A percentile compares a stretch with the other conserved stretches of the same genome.
Evolutionary conservation across 1,140 invertebrate species (phyloP).

Genomic region (Chlorops oryzae): DNA sequence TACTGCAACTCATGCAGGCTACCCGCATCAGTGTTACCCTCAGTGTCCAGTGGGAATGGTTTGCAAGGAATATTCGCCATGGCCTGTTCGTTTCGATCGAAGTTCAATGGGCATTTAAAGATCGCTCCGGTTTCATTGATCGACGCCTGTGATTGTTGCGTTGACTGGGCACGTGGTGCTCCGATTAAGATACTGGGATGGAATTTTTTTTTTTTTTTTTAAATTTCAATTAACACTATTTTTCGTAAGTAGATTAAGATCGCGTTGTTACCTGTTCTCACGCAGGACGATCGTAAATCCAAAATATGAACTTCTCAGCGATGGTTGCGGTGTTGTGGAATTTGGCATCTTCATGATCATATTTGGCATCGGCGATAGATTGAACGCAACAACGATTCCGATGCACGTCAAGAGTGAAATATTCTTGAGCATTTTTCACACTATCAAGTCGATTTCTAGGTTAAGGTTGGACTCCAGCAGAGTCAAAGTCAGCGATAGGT

Average conservation of each 20-base stretch:
- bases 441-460: too few species aligned
- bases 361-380: too few species aligned
- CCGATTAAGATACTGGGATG: conserved; percentile 18
- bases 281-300: conserved; percentile 12
- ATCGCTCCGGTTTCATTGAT: conserved; percentile 16
- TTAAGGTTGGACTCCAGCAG: too few species aligned
- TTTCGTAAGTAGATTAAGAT: too few species aligned
- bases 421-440: too few species aligned
- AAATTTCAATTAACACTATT: too few species aligned
- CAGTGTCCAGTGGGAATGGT: conserved; percentile 8
- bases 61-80: conserved; percentile 14
- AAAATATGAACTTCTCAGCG: conserved; percentile 15
- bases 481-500: too few species aligned
- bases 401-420: too few species aligned
- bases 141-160: conserved; percentile 3
- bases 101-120: conserved; percentile 12
- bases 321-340: too few species aligned
- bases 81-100: not conserved
- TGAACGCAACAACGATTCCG: too few species aligned
- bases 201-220: too few species aligned
- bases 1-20: conserved; percentile 24
- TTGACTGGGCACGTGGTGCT: conserved; percentile 19
- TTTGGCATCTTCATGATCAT: too few species aligned
- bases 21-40: conserved; percentile 18
- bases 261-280: conserved; percentile 10